Evolutionary conservation across 2,113 vertebrate genomes (phyloP).

Genomic region (Machaerirhynchus nigripectus): DNA sequence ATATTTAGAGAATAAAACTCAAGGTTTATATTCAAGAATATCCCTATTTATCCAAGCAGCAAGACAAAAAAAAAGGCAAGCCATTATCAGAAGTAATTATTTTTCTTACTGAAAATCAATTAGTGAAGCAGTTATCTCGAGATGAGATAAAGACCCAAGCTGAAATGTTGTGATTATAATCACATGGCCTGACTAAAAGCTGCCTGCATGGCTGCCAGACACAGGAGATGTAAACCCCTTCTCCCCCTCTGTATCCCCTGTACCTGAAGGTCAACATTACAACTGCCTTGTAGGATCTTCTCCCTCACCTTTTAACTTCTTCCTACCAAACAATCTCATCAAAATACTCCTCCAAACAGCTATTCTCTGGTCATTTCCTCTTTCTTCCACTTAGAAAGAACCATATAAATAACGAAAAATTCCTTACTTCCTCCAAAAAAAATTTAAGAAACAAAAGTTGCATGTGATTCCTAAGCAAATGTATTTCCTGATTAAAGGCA

Average conservation of each 20-base stretch:
- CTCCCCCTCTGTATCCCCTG: rapidly evolving
- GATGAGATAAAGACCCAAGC: neutral
- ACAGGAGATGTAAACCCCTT: neutral
- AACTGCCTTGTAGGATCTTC: neutral
- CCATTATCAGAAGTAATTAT: neutral
- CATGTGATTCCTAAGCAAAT: neutral
- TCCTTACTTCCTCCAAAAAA: neutral
- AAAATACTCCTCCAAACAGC: neutral
- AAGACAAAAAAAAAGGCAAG: neutral
- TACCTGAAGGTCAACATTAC: neutral
- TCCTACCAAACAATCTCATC: neutral
- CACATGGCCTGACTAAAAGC: neutral
- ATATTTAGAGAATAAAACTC: neutral
- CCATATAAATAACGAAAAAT: neutral
- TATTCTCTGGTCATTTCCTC: neutral
- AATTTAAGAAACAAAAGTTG: neutral
- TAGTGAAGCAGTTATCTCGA: neutral
- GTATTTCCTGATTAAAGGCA: neutral
- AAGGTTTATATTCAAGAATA: neutral
- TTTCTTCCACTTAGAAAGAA: neutral
- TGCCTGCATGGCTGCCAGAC: neutral
- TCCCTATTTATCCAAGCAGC: neutral
- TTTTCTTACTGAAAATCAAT: neutral
- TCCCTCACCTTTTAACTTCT: neutral
- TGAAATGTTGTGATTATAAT: neutral